Conservation (phyloP, 2,888 invertebrate species). For the Tenthredo amoena region DNA sequence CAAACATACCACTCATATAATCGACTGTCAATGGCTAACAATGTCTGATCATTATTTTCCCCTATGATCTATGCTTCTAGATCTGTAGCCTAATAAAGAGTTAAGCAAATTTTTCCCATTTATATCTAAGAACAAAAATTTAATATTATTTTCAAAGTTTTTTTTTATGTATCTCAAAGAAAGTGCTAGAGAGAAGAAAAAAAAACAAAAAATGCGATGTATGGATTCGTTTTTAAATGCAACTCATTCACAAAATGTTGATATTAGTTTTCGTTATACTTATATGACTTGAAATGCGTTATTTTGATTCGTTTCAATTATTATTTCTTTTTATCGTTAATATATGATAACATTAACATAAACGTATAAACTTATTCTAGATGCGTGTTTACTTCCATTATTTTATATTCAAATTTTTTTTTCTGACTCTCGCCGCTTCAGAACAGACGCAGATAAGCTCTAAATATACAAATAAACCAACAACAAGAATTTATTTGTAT, state of each 20-base stretch:
- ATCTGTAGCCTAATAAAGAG: neutral
- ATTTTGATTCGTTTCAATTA: constrained; percentile 26
- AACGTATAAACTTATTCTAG: constrained; percentile 19
- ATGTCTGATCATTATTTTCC: neutral
- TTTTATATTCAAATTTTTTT: neutral
- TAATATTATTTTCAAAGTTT: neutral
- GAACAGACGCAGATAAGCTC: neutral
- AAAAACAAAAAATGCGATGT: neutral
- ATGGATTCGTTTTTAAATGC: neutral
- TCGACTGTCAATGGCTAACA: too few relatives aligned
- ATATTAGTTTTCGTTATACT: neutral
- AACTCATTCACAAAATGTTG: neutral
- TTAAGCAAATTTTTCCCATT: neutral
- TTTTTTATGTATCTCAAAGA: neutral
- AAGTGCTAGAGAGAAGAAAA: neutral
- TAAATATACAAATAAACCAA: constrained; percentile 37
- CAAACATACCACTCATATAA: too few relatives aligned
- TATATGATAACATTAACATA: constrained; percentile 17
- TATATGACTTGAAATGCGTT: constrained; percentile 11
- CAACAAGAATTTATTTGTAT: neutral
- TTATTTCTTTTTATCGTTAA: neutral
- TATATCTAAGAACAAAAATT: neutral
- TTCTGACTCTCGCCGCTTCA: neutral
- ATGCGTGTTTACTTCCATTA: neutral
- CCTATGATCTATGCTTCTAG: neutral